Evolutionary conservation across 2,797 vertebrate species (phyloP), one percentile per base, ranked within the genome.

Genomic region (Pangasius larnaudii): DNA sequence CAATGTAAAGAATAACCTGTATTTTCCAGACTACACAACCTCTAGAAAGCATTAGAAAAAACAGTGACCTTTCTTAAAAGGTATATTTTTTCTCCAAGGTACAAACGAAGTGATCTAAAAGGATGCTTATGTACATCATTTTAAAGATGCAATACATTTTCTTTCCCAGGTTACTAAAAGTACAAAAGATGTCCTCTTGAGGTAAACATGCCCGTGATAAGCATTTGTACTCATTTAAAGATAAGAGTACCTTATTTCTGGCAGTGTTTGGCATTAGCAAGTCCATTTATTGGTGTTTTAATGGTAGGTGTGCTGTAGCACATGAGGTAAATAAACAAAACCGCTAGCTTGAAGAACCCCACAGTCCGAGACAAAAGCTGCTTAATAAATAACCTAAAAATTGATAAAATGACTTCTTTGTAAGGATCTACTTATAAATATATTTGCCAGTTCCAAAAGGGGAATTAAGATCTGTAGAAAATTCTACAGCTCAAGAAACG

Each of bases 331-430:
- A 61, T 42, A 39, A 81, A 81, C 33, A 13, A 24, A 61, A 61
- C 33, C 5, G 5, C 36, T 2, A 51, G 27, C 74, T 16, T 77
- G 16, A 78, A 56, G 19, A 78, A 78, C 11, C 10, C 27, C 74
- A 71, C 74, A 75, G 46, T 77, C 51, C 2, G 53, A 79, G 77
- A 78, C 49, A 33, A 78, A 78, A 19, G n/a, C 16, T 77, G 74
- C 13, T 42, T 74, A 53, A 46, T 75, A 75, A 75, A 75, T 51
- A 56, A 33, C n/a, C 75, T 78, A 53, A 78, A 78, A 14, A 30
- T 56, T 53, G 16, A 77, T 77, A 16, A 77, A 51, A 77, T 30
- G 27, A 51, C 74, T 77, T 53, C 74, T 51, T 53, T 30, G 75
- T 51, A 49, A n/a, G 24, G 46, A 77, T 51, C 27, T 30, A 51